Percentiles rank a stretch among this genome's conserved stretches.
These are phyloP conservation scores for Acleris emargana DNA, from an alignment of 2,888 invertebrate genomes.

Conservation along the genomic window DNA sequence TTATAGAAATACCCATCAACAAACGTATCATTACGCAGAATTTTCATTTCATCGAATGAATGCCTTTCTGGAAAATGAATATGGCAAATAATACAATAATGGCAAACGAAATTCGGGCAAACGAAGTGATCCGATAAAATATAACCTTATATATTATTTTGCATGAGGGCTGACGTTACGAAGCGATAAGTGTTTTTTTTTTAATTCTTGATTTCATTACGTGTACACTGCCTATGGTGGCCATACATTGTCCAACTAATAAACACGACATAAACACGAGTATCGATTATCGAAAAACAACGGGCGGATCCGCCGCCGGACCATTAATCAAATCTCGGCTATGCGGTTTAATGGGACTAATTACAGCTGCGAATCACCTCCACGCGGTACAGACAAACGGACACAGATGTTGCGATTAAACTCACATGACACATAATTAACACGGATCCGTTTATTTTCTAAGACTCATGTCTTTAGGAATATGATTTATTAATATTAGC, in stretches of 20 bases:
- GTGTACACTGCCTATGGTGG: background rate
- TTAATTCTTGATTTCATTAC: too few species aligned
- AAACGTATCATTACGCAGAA: too few species aligned
- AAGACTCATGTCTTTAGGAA: background rate
- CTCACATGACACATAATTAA: background rate
- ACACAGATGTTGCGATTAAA: constrained; percentile 21
- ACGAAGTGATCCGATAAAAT: too few species aligned
- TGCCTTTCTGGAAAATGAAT: too few species aligned
- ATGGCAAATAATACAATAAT: too few species aligned
- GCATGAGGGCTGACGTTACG: too few species aligned
- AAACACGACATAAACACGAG: constrained; percentile 27
- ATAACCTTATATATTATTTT: too few species aligned
- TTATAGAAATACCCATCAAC: too few species aligned
- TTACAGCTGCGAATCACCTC: constrained; percentile 72
- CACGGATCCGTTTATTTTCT: constrained; percentile 8
- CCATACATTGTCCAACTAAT: background rate
- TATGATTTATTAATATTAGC: background rate
- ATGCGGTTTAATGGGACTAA: constrained; percentile 79
- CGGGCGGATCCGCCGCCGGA: constrained; percentile 49
- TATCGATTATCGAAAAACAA: constrained; percentile 64
- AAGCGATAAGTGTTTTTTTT: too few species aligned
- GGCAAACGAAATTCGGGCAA: too few species aligned
- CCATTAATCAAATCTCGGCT: constrained; percentile 77
- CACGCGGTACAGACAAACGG: constrained; percentile 47
- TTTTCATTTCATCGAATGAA: too few species aligned